Conservation (phyloP, 2,888 invertebrate species). For the Tridacna gigas region DNA sequence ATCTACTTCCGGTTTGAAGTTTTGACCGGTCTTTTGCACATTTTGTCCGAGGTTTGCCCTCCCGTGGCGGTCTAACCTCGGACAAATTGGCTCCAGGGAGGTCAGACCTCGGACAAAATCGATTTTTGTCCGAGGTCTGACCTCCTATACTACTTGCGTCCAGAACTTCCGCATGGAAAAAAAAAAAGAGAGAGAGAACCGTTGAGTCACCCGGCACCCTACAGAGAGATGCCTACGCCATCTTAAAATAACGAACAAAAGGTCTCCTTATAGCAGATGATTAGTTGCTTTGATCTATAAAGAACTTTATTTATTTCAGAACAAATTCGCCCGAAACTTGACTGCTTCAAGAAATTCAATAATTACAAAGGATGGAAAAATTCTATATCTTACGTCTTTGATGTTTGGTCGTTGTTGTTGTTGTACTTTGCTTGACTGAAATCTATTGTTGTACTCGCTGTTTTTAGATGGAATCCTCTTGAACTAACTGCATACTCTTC, state of each 20-base stretch:
- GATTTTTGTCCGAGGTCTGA: too few species aligned
- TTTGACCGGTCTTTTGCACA: too few species aligned
- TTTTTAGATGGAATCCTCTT: too few species aligned
- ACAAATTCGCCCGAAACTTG: conserved; percentile 18
- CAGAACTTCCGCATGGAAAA: too few species aligned
- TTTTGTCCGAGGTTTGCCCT: too few species aligned
- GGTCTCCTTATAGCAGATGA: conserved; percentile 15
- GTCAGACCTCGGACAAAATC: too few species aligned
- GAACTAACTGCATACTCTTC: too few species aligned
- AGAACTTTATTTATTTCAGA: conserved; percentile 16
- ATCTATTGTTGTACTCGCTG: not conserved
- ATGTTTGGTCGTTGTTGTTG: conserved; percentile 1
- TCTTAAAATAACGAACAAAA: conserved; percentile 23
- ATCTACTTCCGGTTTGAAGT: too few species aligned
- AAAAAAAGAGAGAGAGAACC: not conserved
- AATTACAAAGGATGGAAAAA: conserved; percentile 26
- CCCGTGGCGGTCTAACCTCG: too few species aligned
- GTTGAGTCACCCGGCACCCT: not conserved
- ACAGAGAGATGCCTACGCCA: conserved; percentile 3
- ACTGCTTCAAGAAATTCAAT: conserved; percentile 23
- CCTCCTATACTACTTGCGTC: too few species aligned
- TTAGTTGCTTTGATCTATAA: conserved; percentile 15
- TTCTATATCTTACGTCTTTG: conserved; percentile 16
- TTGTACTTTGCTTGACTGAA: not conserved
- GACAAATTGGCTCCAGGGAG: too few species aligned